These are phyloP conservation scores for Oplegnathus fasciatus DNA, from an alignment of 2,113 vertebrate genomes.

Conservation along the genomic window DNA sequence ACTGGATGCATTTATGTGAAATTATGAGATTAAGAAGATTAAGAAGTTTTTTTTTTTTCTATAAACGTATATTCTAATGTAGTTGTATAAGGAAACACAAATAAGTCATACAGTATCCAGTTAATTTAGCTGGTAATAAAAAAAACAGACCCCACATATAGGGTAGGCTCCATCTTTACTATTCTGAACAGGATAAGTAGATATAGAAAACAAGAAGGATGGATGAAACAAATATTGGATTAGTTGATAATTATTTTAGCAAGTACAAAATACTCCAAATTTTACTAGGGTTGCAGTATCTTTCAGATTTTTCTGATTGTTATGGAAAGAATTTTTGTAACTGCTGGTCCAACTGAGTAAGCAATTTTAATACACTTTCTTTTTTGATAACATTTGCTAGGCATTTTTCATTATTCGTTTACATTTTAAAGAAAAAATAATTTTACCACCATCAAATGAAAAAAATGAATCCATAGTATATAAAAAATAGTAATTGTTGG, in stretches of 20 bases:
- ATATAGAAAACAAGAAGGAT: neutral
- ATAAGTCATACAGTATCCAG: neutral
- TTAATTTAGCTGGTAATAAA: neutral
- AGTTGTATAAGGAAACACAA: neutral
- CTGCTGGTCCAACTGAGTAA: neutral
- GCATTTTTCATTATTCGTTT: too few species aligned
- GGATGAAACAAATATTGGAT: neutral
- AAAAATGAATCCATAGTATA: neutral
- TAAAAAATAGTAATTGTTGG: neutral
- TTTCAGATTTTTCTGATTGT: neutral
- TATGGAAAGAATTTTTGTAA: neutral
- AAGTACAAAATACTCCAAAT: neutral
- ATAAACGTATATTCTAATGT: neutral
- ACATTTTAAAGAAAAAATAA: neutral
- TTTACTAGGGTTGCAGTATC: neutral
- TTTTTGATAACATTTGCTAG: too few species aligned
- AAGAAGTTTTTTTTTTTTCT: neutral
- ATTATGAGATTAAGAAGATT: too few species aligned
- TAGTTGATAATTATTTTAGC: neutral
- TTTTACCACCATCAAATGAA: neutral
- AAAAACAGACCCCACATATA: neutral
- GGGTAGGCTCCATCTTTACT: neutral
- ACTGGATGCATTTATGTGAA: neutral
- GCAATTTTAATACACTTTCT: too few species aligned
- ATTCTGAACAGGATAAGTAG: neutral